Conservation (phyloP, 2,797 vertebrate genomes). For the Muscicapa comitata region DNA sequence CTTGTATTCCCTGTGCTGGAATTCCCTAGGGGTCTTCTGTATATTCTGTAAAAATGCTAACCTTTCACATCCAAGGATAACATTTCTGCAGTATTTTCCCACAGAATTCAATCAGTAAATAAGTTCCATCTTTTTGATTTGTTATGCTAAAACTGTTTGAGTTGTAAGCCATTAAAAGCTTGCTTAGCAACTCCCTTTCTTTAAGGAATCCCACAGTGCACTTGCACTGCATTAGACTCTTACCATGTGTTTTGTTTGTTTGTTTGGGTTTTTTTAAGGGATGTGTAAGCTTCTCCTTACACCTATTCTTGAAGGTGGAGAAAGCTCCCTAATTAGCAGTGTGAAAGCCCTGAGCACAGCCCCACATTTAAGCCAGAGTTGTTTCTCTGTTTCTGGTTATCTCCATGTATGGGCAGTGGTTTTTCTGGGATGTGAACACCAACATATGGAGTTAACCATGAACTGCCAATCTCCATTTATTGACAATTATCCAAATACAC, state of each 20-base stretch:
- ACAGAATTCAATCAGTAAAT: constrained; percentile 56
- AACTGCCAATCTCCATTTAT: not conserved
- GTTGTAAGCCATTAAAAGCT: constrained; percentile 19
- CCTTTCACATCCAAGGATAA: constrained; percentile 61
- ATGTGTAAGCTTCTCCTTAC: not conserved
- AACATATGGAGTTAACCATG: not conserved
- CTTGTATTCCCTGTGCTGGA: constrained; percentile 12
- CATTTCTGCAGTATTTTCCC: constrained; percentile 63
- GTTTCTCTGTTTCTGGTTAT: not conserved
- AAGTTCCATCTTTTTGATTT: constrained; percentile 55
- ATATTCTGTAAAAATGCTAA: constrained; percentile 5
- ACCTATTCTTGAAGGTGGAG: not conserved
- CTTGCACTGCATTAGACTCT: not conserved
- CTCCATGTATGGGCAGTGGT: not conserved
- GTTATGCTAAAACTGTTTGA: constrained; percentile 14
- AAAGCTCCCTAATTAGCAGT: not conserved
- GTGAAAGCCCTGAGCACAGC: not conserved
- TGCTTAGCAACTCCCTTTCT: constrained; percentile 6
- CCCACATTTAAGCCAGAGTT: not conserved
- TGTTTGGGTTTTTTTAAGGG: not conserved
- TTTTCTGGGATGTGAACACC: not conserved
- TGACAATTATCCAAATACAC: not conserved
- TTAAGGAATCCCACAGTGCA: not conserved
- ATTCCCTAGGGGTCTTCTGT: constrained; percentile 1
- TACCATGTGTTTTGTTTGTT: not conserved